phyloP scores from a whole-genome alignment of 2,797 vertebrate species.

The Typhlichthys subterraneus region DNA sequence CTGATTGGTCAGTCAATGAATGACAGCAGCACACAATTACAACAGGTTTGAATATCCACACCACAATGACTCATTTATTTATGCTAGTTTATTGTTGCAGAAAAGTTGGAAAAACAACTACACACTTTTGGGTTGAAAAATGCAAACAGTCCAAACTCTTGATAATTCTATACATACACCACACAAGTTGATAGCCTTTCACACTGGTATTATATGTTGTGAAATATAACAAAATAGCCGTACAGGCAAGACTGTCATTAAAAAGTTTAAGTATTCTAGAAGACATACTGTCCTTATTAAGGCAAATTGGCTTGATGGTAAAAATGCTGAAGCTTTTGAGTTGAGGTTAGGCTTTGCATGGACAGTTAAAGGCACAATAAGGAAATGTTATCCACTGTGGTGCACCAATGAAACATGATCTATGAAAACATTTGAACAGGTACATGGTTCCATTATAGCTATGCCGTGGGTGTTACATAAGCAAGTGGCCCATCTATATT shows the following conservation, averaged over 20 bases:
- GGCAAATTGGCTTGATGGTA: slow-evolving; percentile 9
- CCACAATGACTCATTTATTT: background rate
- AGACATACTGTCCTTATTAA: background rate
- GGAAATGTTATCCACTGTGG: background rate
- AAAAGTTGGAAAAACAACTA: slow-evolving; percentile 3
- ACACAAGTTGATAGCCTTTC: background rate
- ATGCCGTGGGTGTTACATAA: background rate
- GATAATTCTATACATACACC: background rate
- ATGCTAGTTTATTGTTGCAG: slow-evolving; percentile 12
- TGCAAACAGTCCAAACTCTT: background rate
- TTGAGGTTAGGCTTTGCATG: background rate
- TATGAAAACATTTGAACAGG: background rate
- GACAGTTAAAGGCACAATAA: slow-evolving; percentile 17
- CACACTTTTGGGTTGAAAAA: background rate
- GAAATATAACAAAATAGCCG: no score
- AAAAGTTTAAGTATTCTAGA: background rate
- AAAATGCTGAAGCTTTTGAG: background rate
- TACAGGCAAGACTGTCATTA: background rate
- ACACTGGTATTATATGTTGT: no score
- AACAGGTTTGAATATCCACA: no score
- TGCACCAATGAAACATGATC: slow-evolving; percentile 35
- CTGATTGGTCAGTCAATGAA: no score
- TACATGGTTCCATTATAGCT: slow-evolving; percentile 11
- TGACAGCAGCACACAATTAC: no score
- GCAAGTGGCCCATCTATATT: slow-evolving; percentile 19